These are phyloP conservation scores for Drosophila sechellia DNA, from an alignment of 1,140 invertebrate species.

Conservation along the genomic window DNA sequence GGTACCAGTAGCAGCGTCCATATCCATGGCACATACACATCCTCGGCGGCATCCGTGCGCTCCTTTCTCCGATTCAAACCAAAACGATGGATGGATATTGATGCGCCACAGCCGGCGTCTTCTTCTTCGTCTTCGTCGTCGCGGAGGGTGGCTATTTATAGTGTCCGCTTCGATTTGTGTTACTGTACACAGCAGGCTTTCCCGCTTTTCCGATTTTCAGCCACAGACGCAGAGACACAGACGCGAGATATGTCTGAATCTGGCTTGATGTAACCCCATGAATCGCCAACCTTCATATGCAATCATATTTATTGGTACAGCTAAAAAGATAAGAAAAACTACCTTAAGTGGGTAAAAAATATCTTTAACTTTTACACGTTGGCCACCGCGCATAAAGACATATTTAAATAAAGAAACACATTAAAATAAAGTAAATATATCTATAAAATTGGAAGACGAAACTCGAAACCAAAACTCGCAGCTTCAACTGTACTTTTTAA, in stretches of 20 bases:
- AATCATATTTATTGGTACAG: not conserved
- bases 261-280: constrained; percentile 15
- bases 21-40: not conserved
- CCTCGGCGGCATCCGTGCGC: not conserved
- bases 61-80: not conserved
- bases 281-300: not conserved
- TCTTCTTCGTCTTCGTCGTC: constrained; percentile 21
- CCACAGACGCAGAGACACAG: constrained; percentile 7
- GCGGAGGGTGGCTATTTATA: constrained; percentile 78
- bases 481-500: constrained; percentile 1
- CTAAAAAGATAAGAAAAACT: not conserved
- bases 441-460: too few species aligned
- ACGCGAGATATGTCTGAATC: constrained; percentile 15
- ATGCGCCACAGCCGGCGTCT: constrained; percentile 69
- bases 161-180: constrained; percentile 74
- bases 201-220: constrained; percentile 9
- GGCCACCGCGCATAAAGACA: too few species aligned
- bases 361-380: too few species aligned
- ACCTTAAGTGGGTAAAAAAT: too few species aligned
- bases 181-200: constrained; percentile 68
- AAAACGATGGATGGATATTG: constrained; percentile 37
- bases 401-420: not conserved
- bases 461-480: too few species aligned
- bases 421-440: too few species aligned
- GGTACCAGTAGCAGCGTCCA: not conserved